Percentiles rank a stretch among this genome's conserved stretches.
phyloP scores from a whole-genome alignment of 1,140 invertebrate species.

The Neodiprion fabricii region DNA sequence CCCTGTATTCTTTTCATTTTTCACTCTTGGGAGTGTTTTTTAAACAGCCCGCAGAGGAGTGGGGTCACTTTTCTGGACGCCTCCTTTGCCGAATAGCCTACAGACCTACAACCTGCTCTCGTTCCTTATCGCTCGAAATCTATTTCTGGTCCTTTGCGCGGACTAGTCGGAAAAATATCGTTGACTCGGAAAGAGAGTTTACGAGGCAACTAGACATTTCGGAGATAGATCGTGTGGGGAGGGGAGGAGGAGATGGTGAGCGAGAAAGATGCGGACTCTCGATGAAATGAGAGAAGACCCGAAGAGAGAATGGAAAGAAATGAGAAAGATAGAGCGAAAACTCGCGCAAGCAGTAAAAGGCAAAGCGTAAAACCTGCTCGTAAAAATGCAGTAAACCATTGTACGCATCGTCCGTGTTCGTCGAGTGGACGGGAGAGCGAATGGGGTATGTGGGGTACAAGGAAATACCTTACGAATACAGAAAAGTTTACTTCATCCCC shows the following conservation, averaged over 20 bases:
- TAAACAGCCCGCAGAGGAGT: too few species aligned
- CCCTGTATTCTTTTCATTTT: too few species aligned
- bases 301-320: background rate
- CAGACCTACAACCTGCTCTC: too few species aligned
- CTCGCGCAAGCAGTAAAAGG: background rate
- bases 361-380: conserved; percentile 8
- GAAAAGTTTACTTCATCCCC: too few species aligned
- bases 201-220: too few species aligned
- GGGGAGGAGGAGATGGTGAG: background rate
- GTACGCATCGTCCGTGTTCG: background rate
- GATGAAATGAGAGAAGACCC: background rate
- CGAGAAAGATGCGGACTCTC: background rate
- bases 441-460: background rate
- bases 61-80: too few species aligned
- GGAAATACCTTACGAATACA: background rate
- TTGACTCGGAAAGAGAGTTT: too few species aligned
- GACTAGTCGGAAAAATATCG: too few species aligned
- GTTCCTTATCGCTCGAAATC: too few species aligned
- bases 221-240: background rate
- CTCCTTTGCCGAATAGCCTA: too few species aligned
- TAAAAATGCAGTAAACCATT: conserved; percentile 14
- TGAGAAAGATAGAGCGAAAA: conserved; percentile 10
- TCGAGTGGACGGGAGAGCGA: background rate
- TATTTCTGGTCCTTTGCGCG: too few species aligned
- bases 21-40: too few species aligned